Conservation (phyloP, 2,888 invertebrate genomes). For the Norana najaformis region DNA sequence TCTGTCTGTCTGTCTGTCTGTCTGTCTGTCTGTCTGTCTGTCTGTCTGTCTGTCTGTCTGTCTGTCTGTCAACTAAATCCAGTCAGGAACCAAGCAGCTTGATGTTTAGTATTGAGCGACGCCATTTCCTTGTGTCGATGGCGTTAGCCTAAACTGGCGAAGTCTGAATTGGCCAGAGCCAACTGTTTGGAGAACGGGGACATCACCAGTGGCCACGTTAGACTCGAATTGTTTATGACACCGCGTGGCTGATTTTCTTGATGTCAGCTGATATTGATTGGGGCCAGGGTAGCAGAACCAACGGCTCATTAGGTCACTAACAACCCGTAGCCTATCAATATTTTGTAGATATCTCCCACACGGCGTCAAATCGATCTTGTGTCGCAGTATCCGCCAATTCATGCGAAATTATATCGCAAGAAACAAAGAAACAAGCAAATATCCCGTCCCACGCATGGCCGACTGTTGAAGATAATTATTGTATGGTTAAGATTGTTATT, state of each 20-base stretch:
- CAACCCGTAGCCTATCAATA: background rate
- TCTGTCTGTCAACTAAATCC: background rate
- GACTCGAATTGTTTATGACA: background rate
- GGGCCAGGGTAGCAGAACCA: background rate
- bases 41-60: background rate
- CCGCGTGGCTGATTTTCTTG: background rate
- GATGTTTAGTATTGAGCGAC: background rate
- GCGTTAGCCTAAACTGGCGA: background rate
- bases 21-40: background rate
- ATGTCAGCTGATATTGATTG: conserved; percentile 13
- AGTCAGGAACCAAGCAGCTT: background rate
- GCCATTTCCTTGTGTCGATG: background rate
- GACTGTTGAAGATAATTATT: background rate
- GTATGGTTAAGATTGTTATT: no score
- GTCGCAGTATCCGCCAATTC: background rate
- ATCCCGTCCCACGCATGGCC: background rate
- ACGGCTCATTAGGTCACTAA: background rate
- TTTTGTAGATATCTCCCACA: background rate
- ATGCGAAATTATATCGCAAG: background rate
- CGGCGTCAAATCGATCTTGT: background rate
- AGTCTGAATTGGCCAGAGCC: background rate
- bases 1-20: background rate
- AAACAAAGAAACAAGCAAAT: background rate
- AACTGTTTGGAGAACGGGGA: background rate
- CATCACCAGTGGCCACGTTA: background rate